A percentile compares a stretch with the other conserved stretches of the same genome.
These are phyloP conservation scores for Nudaria mundana DNA, from an alignment of 2,888 invertebrate genomes.

Conservation along the genomic window DNA sequence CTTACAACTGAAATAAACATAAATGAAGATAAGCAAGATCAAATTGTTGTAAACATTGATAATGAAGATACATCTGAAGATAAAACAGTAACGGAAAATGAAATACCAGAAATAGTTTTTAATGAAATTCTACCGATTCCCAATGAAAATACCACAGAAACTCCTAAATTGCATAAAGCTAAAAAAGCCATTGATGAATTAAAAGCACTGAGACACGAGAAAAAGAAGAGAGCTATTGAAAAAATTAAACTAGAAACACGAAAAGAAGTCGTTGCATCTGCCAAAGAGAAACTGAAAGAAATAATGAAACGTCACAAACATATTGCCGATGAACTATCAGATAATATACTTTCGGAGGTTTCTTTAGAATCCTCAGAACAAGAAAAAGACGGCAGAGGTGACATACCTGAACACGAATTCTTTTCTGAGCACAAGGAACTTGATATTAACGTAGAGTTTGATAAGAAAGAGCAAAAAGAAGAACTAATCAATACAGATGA, in stretches of 20 bases:
- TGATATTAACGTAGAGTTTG: conserved; percentile 12
- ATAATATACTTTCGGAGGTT: conserved; percentile 39
- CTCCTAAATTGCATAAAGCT: conserved; percentile 38
- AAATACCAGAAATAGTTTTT: conserved; percentile 10
- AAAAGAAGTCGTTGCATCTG: conserved; percentile 71
- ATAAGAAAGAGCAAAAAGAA: conserved; percentile 17
- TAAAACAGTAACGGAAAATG: conserved; percentile 8
- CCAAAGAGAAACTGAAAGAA: conserved; percentile 74
- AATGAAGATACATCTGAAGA: conserved; percentile 5
- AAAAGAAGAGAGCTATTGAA: conserved; percentile 66
- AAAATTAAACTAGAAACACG: conserved; percentile 75
- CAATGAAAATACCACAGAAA: conserved; percentile 14
- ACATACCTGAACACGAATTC: conserved; percentile 52
- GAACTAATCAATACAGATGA: conserved; percentile 20
- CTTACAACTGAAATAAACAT: not conserved
- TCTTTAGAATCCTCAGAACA: conserved; percentile 33
- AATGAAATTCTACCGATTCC: not conserved
- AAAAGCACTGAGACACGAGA: conserved; percentile 55
- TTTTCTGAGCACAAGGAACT: conserved; percentile 16
- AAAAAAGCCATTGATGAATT: conserved; percentile 58
- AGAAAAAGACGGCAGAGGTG: conserved; percentile 52
- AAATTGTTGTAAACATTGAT: conserved; percentile 19
- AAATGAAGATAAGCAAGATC: not conserved
- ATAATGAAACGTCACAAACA: conserved; percentile 75
- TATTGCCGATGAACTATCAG: conserved; percentile 59